These are phyloP conservation scores for Epinephelus coioides DNA, from an alignment of 2,797 vertebrate species.

Conservation along the genomic window DNA sequence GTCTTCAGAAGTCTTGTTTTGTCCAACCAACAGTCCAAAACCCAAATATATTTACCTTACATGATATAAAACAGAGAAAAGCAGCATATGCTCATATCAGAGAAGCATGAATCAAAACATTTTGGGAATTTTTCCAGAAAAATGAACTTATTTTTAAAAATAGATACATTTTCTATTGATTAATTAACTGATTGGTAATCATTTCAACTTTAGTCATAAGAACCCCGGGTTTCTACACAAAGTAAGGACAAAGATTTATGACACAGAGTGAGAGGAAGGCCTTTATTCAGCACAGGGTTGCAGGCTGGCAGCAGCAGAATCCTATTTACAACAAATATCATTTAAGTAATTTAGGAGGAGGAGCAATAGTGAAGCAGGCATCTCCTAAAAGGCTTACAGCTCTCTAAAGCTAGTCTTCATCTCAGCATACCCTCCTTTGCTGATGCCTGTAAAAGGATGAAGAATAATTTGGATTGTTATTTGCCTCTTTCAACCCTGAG, in stretches of 20 bases:
- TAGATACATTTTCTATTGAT: not conserved
- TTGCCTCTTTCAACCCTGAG: constrained; percentile 83
- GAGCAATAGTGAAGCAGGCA: constrained; percentile 71
- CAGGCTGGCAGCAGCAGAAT: constrained; percentile 78
- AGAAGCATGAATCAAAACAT: not conserved
- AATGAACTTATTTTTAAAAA: not conserved
- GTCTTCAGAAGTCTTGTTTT: not conserved
- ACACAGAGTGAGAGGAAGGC: constrained; percentile 34
- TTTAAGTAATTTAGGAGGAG: constrained; percentile 86
- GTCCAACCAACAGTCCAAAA: not conserved
- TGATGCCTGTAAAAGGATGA: constrained; percentile 87
- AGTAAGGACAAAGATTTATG: constrained; percentile 5
- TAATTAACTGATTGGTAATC: constrained; percentile 1
- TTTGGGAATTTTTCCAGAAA: constrained; percentile 2
- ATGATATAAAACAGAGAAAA: not conserved
- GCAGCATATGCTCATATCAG: not conserved
- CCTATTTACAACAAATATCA: constrained; percentile 88
- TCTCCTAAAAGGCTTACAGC: constrained; percentile 88
- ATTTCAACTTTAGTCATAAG: constrained; percentile 4
- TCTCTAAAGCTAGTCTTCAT: constrained; percentile 80
- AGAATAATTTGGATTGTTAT: constrained; percentile 85
- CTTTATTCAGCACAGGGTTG: constrained; percentile 59
- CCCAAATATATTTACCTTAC: not conserved
- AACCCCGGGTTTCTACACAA: constrained; percentile 22
- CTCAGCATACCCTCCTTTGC: constrained; percentile 61